A percentile compares a stretch with the other conserved stretches of the same genome.
Evolutionary conservation across 2,888 invertebrate species (phyloP).

Genomic region (Pecten maximus): DNA sequence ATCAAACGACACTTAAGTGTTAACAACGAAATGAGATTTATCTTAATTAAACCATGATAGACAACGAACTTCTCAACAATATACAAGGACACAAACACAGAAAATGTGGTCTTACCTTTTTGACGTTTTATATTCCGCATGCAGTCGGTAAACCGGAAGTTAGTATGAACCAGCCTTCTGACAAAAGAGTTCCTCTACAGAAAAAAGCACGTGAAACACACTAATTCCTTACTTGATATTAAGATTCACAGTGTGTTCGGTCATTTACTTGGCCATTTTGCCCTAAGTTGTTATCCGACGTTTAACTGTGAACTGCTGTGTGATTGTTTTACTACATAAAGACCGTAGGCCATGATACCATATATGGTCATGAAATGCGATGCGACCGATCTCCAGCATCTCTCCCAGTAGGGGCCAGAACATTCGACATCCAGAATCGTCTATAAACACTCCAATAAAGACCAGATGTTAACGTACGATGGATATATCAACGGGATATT

Average conservation of each 20-base stretch:
- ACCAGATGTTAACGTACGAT: too few relatives aligned
- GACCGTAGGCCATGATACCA: neutral
- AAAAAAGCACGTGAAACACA: neutral
- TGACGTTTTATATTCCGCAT: neutral
- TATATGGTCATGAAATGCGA: slow-evolving; percentile 15
- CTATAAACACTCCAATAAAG: neutral
- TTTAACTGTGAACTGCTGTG: neutral
- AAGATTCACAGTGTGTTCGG: neutral
- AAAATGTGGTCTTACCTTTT: neutral
- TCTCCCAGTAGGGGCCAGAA: slow-evolving; percentile 5
- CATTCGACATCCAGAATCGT: neutral
- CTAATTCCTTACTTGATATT: neutral
- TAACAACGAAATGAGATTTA: neutral
- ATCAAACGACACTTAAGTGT: neutral
- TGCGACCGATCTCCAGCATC: neutral
- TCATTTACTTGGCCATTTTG: neutral
- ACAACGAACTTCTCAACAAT: neutral
- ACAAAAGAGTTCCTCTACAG: neutral
- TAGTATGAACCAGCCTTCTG: neutral
- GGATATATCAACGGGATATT: too few relatives aligned
- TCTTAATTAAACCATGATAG: neutral
- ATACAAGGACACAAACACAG: neutral
- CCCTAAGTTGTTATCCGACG: neutral
- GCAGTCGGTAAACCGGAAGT: slow-evolving; percentile 21
- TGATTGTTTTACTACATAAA: neutral